Percentiles rank a stretch among this genome's conserved stretches.
phyloP scores from a whole-genome alignment of 2,797 vertebrate genomes.

The Hypotaenidia philippensis region DNA sequence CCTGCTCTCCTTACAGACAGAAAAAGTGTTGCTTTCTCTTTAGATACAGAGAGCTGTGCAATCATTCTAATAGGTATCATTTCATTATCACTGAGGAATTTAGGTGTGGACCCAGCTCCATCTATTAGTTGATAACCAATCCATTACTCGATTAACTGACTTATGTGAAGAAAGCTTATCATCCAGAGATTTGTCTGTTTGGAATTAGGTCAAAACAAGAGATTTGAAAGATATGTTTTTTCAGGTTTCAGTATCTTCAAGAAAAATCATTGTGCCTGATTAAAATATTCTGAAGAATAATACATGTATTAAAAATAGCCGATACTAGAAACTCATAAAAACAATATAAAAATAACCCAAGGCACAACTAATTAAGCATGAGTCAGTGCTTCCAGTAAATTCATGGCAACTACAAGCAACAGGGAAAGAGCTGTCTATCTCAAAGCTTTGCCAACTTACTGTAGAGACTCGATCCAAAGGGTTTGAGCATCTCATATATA shows the following conservation, averaged over 20 bases:
- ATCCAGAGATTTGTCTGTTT: conserved; percentile 44
- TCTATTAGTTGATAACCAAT: conserved; percentile 57
- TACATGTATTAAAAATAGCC: conserved; percentile 4
- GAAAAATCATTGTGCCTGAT: conserved; percentile 11
- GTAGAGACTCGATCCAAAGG: conserved; percentile 22
- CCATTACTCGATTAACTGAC: conserved; percentile 57
- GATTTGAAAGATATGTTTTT: background rate
- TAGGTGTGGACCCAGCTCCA: conserved; percentile 6
- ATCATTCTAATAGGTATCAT: conserved; percentile 43
- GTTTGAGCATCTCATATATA: background rate
- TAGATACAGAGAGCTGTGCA: background rate
- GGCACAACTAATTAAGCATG: background rate
- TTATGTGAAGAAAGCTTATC: conserved; percentile 43
- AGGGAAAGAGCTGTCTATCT: conserved; percentile 20
- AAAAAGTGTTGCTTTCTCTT: background rate
- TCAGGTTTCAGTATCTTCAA: conserved; percentile 1
- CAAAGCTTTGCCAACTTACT: conserved; percentile 34
- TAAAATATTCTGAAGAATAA: background rate
- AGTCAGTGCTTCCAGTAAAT: conserved; percentile 56
- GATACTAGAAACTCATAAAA: background rate
- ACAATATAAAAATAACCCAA: conserved; percentile 45
- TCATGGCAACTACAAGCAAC: conserved; percentile 30
- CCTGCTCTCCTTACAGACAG: background rate
- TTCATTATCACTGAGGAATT: conserved; percentile 31
- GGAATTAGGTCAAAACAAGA: conserved; percentile 33